Evolutionary conservation across 2,797 vertebrate genomes (phyloP).

Genomic region (Sebastes paucispinis): DNA sequence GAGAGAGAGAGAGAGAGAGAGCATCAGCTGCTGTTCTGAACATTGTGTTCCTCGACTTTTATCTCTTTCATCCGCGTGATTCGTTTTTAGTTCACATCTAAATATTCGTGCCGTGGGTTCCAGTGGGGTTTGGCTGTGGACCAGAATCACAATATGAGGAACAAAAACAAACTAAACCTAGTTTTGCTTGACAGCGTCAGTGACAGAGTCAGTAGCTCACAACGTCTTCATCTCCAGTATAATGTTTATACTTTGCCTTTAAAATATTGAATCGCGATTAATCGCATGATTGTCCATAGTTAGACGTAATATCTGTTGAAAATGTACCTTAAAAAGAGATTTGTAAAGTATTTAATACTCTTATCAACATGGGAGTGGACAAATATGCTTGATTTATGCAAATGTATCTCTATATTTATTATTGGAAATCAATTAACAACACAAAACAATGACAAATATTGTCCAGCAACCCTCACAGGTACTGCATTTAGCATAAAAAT

Average conservation of each 20-base stretch:
- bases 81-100: background rate
- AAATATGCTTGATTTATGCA: too few species aligned
- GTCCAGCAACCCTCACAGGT: too few species aligned
- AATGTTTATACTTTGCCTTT: background rate
- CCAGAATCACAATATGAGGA: background rate
- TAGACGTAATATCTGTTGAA: too few species aligned
- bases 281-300: too few species aligned
- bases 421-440: too few species aligned
- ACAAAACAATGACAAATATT: too few species aligned
- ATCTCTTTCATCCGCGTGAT: background rate
- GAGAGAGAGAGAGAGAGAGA: background rate
- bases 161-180: background rate
- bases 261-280: too few species aligned
- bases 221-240: background rate
- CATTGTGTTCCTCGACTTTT: conserved; percentile 28
- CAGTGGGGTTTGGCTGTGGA: background rate
- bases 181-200: conserved; percentile 4
- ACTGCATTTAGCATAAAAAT: too few species aligned
- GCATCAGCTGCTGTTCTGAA: conserved; percentile 34
- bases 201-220: background rate
- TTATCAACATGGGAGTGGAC: too few species aligned
- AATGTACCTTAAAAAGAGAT: too few species aligned
- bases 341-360: too few species aligned
- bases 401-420: fast-evolving
- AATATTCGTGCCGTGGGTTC: background rate